A percentile compares a stretch with the other conserved stretches of the same genome.
Evolutionary conservation across 1,140 invertebrate species (phyloP).

Genomic region (Cephus cinctus): DNA sequence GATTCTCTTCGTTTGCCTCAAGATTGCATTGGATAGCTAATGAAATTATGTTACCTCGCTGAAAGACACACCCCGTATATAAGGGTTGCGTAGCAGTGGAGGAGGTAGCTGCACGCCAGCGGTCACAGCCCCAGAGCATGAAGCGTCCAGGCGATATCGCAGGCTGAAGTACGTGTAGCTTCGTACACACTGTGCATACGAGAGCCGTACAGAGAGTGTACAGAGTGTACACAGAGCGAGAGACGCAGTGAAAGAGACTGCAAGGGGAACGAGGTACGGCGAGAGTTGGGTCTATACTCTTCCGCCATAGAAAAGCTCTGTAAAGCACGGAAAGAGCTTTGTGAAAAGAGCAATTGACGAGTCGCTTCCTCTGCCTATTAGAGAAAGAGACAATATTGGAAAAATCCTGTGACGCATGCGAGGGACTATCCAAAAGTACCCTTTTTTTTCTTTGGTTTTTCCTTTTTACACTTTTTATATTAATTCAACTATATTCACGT

Average conservation of each 20-base stretch:
- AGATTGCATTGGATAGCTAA: constrained; percentile 3
- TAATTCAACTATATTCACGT: background rate
- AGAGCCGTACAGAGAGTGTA: no score
- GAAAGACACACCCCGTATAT: constrained; percentile 11
- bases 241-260: no score
- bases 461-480: background rate
- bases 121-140: no score
- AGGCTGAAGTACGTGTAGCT: background rate
- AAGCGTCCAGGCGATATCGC: background rate
- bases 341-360: background rate
- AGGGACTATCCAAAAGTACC: background rate
- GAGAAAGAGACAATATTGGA: background rate
- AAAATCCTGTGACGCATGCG: constrained; percentile 1
- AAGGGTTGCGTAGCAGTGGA: constrained; percentile 6
- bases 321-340: background rate
- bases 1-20: background rate
- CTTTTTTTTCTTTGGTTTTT: background rate
- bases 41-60: constrained; percentile 15
- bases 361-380: background rate
- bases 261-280: no score
- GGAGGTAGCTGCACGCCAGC: no score
- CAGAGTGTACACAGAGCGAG: constrained; percentile 6
- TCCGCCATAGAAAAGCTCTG: constrained; percentile 9
- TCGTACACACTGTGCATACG: no score
- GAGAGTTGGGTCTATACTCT: background rate